phyloP scores from a whole-genome alignment of 2,888 invertebrate genomes.

The Dryomyza anilis region DNA sequence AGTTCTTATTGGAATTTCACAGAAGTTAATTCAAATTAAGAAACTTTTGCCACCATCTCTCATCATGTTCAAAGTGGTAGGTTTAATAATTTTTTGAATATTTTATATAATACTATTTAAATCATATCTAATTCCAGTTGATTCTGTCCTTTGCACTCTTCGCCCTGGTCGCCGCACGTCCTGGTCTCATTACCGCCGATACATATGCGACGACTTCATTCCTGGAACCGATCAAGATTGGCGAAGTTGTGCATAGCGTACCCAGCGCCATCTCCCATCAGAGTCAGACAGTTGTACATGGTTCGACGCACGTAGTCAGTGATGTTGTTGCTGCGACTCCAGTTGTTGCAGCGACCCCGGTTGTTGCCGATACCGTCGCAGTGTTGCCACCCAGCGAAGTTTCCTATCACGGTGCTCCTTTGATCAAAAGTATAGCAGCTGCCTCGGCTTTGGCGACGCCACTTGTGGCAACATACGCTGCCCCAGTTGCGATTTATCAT shows the following conservation, averaged over 20 bases:
- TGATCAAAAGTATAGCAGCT: constrained; percentile 18
- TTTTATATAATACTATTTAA: constrained; percentile 12
- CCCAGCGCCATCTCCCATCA: constrained; percentile 50
- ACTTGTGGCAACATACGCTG: neutral
- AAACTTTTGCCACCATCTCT: constrained; percentile 28
- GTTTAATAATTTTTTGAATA: constrained; percentile 28
- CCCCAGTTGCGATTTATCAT: neutral
- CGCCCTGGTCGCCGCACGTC: constrained; percentile 62
- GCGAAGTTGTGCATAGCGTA: constrained; percentile 44
- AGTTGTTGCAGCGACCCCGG: neutral
- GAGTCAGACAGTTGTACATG: constrained; percentile 24
- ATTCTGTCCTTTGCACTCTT: constrained; percentile 6
- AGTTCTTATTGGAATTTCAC: constrained; percentile 49
- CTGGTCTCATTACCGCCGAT: constrained; percentile 36
- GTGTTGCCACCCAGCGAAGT: constrained; percentile 21
- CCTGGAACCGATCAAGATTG: constrained; percentile 40
- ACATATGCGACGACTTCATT: constrained; percentile 12
- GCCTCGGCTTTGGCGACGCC: constrained; percentile 8
- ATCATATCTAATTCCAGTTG: constrained; percentile 2
- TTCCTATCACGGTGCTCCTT: constrained; percentile 20
- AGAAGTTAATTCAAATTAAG: constrained; percentile 47
- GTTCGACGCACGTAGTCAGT: constrained; percentile 42
- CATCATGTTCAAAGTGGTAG: constrained; percentile 50
- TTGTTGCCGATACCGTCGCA: neutral
- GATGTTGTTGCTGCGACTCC: constrained; percentile 39